These are phyloP conservation scores for Dendrolimus punctatus DNA, from an alignment of 1,140 invertebrate genomes.

Conservation along the genomic window DNA sequence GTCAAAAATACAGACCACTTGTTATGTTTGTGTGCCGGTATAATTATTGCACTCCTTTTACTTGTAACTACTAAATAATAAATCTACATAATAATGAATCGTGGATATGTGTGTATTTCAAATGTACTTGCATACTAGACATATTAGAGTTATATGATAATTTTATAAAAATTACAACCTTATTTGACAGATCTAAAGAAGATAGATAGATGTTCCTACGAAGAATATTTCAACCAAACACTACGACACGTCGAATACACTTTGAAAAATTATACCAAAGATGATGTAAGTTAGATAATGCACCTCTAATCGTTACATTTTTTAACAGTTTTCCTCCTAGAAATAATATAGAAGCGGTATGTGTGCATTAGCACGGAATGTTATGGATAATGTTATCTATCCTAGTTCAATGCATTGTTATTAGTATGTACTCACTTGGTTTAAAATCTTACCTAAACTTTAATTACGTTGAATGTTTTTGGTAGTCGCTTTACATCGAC, in stretches of 20 bases:
- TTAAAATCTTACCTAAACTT: too few relatives aligned
- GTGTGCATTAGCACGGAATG: not conserved
- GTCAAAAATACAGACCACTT: too few relatives aligned
- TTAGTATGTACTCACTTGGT: too few relatives aligned
- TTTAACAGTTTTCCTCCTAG: conserved; percentile 5
- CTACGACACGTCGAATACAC: conserved; percentile 62
- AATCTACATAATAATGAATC: not conserved
- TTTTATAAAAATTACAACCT: too few relatives aligned
- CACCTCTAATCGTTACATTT: conserved; percentile 3
- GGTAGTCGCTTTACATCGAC: too few relatives aligned
- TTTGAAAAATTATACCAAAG: conserved; percentile 51
- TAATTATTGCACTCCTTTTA: not conserved
- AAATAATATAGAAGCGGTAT: not conserved
- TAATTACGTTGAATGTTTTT: too few relatives aligned
- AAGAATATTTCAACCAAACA: conserved; percentile 68
- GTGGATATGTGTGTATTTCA: too few relatives aligned
- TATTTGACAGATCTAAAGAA: conserved; percentile 48
- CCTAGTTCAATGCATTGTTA: too few relatives aligned
- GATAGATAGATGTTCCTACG: conserved; percentile 67
- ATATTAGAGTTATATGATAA: too few relatives aligned
- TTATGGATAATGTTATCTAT: too few relatives aligned
- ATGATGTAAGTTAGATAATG: conserved; percentile 37
- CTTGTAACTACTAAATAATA: not conserved
- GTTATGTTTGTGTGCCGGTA: too few relatives aligned
- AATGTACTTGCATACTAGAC: too few relatives aligned